A percentile compares a stretch with the other conserved stretches of the same genome.
phyloP scores from a whole-genome alignment of 2,888 invertebrate species.

The Agrotis clavis region DNA sequence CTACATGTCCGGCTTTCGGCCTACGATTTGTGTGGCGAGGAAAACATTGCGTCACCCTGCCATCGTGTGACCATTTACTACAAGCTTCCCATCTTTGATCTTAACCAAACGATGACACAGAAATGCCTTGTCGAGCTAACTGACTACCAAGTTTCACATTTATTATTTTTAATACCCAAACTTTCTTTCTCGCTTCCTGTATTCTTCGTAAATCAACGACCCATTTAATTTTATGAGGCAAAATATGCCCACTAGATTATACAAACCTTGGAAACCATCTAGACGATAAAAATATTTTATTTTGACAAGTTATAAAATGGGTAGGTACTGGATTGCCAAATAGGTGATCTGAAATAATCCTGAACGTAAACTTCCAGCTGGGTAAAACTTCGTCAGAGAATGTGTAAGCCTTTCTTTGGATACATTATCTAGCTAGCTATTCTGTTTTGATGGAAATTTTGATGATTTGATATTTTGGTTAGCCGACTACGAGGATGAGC shows the following conservation, averaged over 20 bases:
- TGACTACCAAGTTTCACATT: slow-evolving; percentile 32
- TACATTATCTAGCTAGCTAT: not conserved
- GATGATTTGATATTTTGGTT: slow-evolving; percentile 22
- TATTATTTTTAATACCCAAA: slow-evolving; percentile 17
- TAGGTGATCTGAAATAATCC: slow-evolving; percentile 26
- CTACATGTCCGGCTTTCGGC: slow-evolving; percentile 85
- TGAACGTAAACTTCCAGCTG: slow-evolving; percentile 26
- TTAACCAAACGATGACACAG: slow-evolving; percentile 62
- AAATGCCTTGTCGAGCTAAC: slow-evolving; percentile 47
- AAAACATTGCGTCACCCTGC: slow-evolving; percentile 85
- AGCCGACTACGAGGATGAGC: slow-evolving; percentile 60
- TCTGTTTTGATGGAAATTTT: not conserved
- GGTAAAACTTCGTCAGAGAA: slow-evolving; percentile 31
- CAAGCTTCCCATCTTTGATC: slow-evolving; percentile 65
- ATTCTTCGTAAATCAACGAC: slow-evolving; percentile 44
- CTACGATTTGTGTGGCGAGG: slow-evolving; percentile 79
- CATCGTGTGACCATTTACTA: slow-evolving; percentile 72
- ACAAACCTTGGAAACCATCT: slow-evolving; percentile 57
- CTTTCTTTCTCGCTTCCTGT: slow-evolving; percentile 37
- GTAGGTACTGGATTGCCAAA: slow-evolving; percentile 36
- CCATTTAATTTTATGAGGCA: slow-evolving; percentile 37
- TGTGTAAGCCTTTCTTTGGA: slow-evolving; percentile 50
- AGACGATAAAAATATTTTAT: slow-evolving; percentile 58
- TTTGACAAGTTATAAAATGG: slow-evolving; percentile 51
- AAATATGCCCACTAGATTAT: slow-evolving; percentile 66